Percentiles rank a stretch among this genome's conserved stretches.
Evolutionary conservation across 2,888 invertebrate species (phyloP).

Genomic region (Halictus quadricinctus): DNA sequence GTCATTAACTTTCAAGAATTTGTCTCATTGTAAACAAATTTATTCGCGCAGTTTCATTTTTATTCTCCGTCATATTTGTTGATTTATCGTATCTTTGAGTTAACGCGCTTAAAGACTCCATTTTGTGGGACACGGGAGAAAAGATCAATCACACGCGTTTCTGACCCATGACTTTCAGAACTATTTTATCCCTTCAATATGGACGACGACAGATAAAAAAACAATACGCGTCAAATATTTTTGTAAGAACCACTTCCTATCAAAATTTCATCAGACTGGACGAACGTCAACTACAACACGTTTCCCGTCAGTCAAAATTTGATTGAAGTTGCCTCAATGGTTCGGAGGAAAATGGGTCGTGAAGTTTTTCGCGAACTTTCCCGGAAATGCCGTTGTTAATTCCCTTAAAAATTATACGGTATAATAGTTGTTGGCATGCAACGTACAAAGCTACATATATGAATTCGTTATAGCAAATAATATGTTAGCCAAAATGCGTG

Average conservation of each 20-base stretch:
- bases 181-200: not conserved
- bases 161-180: not conserved
- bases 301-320: not conserved
- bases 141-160: not conserved
- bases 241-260: not conserved
- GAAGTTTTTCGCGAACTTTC: constrained; percentile 5
- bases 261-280: not conserved
- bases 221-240: not conserved
- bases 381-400: not conserved
- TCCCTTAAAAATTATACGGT: not conserved
- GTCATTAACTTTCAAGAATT: not conserved
- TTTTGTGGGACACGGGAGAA: not conserved
- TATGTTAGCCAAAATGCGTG: not conserved
- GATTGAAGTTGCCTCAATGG: not conserved
- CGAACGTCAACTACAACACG: not conserved
- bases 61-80: not conserved
- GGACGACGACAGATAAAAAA: not conserved
- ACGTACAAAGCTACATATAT: not conserved
- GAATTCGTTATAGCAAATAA: not conserved
- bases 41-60: not conserved
- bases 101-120: not conserved
- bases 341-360: not conserved
- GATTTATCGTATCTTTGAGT: not conserved
- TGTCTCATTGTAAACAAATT: not conserved
- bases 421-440: not conserved